Base-by-base conservation (phyloP, 2,113 vertebrate genomes). In the Caloenas nicobarica region DNA sequence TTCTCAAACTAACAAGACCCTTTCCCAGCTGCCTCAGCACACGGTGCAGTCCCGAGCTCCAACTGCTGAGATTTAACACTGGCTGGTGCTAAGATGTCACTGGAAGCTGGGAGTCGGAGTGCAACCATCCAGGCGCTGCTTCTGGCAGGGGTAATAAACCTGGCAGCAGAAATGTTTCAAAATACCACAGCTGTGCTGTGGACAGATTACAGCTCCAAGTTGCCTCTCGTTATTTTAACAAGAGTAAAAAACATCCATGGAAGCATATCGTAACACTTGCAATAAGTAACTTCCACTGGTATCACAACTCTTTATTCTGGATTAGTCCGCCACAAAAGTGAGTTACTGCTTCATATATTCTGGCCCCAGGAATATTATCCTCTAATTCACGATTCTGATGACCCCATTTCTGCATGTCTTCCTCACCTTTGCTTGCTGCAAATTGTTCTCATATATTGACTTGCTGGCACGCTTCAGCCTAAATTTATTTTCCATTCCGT, bases 401-500 rank as follows among this genome's bases (percentile, higher is more conserved):
- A 94, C 66, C 62, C 88, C 66, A 72, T 93, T 97, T 91, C 81
- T 93, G 72, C 95, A 96, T 77, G 94, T 89, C 88, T 94, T 95
- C 95, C 62, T 91, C 92, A 95, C 78, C 92, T 94, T 84, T 87
- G 83, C 92, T 94, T 82, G 86, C 64, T 87, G 86, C 86, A 91
- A 92, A 93, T 89, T 89, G 36, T 93, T 95, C 95, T 93, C 66
- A n/a, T 95, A 93, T 73, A 96, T 34, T 94, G 92, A 88, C 91
- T 93, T 91, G 70, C 70, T 92, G 91, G 91, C 81, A 92, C 33
- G 80, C 57, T 85, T 88, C 69, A 88, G 81, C 81, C 88, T 72
- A 76, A 95, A 95, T 95, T 95, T 95, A 93, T 90, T 96, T 97
- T 97, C 86, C 86, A 96, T 91, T 90, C 71, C 1, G 76, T 95